Base-by-base conservation (phyloP, 2,888 invertebrate genomes). In the Diarsia brunnea region DNA sequence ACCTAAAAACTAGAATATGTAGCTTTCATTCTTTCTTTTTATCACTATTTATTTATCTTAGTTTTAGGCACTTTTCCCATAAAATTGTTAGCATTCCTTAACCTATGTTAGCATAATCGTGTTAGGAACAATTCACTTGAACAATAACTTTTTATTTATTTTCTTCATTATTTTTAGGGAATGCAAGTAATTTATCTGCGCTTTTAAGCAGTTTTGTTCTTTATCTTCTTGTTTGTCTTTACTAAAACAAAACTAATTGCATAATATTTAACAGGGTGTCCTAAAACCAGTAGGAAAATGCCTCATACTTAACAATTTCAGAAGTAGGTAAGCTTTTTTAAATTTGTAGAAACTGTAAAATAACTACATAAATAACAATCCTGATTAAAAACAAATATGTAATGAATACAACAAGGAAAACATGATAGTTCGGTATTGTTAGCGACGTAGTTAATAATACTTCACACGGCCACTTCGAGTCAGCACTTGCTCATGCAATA, bases 321-420 rank as follows among this genome's bases (percentile, higher is more conserved):
- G 4, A 43, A 53, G 11, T 69, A 27, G 16, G 4, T 69, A 27
- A n/a, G 4, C 27, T 27, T 19, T 38, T 21, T 16, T 11, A 5
- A n/a, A 24, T 31, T 16, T 12, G 45, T 16, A 27, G 55, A 64
- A 19, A 31, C 11, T 43, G 4, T 27, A 27, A n/a, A 53, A 55
- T 38, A 45, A 47, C n/a, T 60, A 27, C 16, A 53, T 53, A 61
- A 69, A 31, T 72, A 78, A 79, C 61, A 69, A 71, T 66, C 66
- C 53, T 69, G 73, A 72, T 81, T 72, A 81, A 49, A 73, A 73
- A 78, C 60, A 83, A 72, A 88, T 86, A 80, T 75, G 73, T 84
- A 86, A 82, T 86, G 76, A 76, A 75, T 81, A 83, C 86, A 85
- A 92, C 83, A 85, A 93, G 92, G 93, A 93, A 93, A 93, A 93